Evolutionary conservation across 2,113 vertebrate genomes (phyloP).

Genomic region (Ictalurus punctatus): DNA sequence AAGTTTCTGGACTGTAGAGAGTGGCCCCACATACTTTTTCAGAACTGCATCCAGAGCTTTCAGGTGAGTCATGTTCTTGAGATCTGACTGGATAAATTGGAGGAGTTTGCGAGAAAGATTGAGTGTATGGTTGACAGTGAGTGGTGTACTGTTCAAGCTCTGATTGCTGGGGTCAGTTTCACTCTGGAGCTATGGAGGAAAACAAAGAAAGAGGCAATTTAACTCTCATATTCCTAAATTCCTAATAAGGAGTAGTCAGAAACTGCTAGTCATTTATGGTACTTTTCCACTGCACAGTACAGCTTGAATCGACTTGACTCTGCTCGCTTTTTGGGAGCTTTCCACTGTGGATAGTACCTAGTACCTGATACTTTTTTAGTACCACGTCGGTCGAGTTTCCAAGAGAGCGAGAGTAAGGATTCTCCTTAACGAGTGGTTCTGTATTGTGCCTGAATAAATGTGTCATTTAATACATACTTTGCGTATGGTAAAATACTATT

Average conservation of each 20-base stretch:
- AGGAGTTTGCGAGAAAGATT: constrained; percentile 86
- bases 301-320: too few species aligned
- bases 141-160: constrained; percentile 76
- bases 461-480: too few species aligned
- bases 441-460: too few species aligned
- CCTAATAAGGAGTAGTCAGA: not conserved
- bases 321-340: too few species aligned
- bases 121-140: constrained; percentile 70
- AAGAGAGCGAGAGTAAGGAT: too few species aligned
- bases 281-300: too few species aligned
- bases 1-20: constrained; percentile 74
- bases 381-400: too few species aligned
- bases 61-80: constrained; percentile 74
- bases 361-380: too few species aligned
- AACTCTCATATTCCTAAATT: not conserved
- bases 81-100: constrained; percentile 78
- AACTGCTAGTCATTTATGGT: not conserved
- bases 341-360: too few species aligned
- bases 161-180: constrained; percentile 78
- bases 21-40: constrained; percentile 69
- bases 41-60: constrained; percentile 76
- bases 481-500: too few species aligned
- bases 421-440: too few species aligned
- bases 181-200: constrained; percentile 71
- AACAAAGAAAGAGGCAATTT: constrained; percentile 48